Evolutionary conservation across 2,797 vertebrate species (phyloP), one percentile per base, ranked within the genome.

Genomic region (Botia kubotai): DNA sequence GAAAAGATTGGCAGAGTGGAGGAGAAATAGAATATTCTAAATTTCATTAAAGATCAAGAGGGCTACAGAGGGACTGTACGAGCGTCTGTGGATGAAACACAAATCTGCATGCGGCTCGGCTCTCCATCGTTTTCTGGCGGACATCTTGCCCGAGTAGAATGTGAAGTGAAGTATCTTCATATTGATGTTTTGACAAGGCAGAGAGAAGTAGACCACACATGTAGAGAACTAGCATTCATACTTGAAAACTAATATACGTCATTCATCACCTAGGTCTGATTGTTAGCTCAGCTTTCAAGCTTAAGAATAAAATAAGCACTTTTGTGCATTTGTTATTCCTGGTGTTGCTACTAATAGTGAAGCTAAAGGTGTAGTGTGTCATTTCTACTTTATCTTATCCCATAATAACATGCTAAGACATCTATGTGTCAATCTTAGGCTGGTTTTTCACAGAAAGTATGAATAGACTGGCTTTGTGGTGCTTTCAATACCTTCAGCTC

Each of bases 1-100:
- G 3, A 57, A 71, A 79, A 79, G 84, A 83, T 75, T 74, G 83
- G 74, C 58, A 71, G 52, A 86, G 85, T 79, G 83, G 80, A 73
- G 60, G 62, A 67, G 83, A 83, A 80, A 87, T 77, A 84, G 69
- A 78, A 79, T 72, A 84, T 81, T 88, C 83, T 84, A 69, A 85
- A 90, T 88, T 89, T 89, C 85, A 88, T 89, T 84, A 86, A 83
- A 85, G 87, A 89, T 86, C 82, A 82, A 83, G 84, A 86, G 82
- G 88, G 86, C 83, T 82, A 71, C 75, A 78, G 83, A 82, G 82
- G 67, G 81, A 66, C 83, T 62, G 14, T 77, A 60, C 77, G 72
- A 82, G 81, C 77, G 81, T 39, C 76, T 72, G 53, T 85, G 62
- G 23, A 65, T 72, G 70, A 71, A 69, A 62, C 60, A 67, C 74